Base-by-base conservation (phyloP, 2,797 vertebrate species). In the Thunnus albacares region DNA sequence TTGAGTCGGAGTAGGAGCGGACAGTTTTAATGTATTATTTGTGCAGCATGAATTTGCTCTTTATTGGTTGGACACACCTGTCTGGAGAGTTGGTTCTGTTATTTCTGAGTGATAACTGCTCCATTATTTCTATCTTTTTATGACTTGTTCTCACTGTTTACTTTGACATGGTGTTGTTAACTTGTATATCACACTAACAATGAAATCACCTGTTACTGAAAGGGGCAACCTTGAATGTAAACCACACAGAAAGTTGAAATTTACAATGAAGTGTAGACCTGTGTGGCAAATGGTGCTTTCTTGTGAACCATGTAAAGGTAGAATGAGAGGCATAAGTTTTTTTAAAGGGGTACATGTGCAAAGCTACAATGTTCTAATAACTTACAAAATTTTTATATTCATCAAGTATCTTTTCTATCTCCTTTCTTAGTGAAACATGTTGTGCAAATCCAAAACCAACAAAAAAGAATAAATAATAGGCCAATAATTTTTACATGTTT, bases 161-260 rank as follows among this genome's bases (percentile, higher is more conserved):
- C 3, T 51, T 73, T 63, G 30, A 65, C 49, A 24, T 9, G 5
- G 17, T 15, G 12, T 6, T 47, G 58, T n/a, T 45, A 26, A 20
- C 22, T 22, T 58, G 24, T 60, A 60, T 76, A 43, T 81, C 30
- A 41, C 63, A 26, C 58, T 62, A 33, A 81, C 55, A 69, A 52
- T 80, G 56, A 63, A 67, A 49, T 65, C 47, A 63, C 53, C 74
- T 65, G 28, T 63, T 53, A 38, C 38, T 52, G 26, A 52, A 35
- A 49, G 35, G 22, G 45, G 7, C 56, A 22, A 83, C 64, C 33
- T 74, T 59, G 62, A 80, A 73, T 74, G 69, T 77, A 65, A 76
- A 75, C 67, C 41, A 65, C 81, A 55, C 83, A 59, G 49, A 59
- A 79, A 72, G 28, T 69, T 70, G 53, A 59, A 76, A 70, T 67